Base-by-base conservation (phyloP, 2,113 vertebrate species). In the Struthio camelus region DNA sequence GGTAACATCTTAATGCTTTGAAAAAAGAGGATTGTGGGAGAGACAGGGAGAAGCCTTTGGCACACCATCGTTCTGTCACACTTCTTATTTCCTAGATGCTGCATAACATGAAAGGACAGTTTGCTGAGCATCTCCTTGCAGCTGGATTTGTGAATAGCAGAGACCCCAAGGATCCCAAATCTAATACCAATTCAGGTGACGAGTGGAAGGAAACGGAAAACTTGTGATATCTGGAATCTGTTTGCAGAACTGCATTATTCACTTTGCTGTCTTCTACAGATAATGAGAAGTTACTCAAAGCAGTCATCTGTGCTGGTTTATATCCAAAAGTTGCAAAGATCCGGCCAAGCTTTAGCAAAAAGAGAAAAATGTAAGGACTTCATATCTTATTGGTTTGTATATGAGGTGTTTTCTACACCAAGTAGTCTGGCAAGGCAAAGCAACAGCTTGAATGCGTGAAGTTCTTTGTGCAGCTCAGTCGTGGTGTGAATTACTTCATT, bases 261-360 rank as follows among this genome's bases (percentile, higher is more conserved):
- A 38, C 38, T 69, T 25, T 80, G 61, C 81, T 92, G 61, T 97
- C 38, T 73, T 70, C 53, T 16, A 59, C 97, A 99, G 99, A 99
- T 93, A 99, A 99, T 61, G 99, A 99, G 97, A 99, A 99, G 98
- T 97, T 99, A 95, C 98, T 99, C 89, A 99, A 99, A 97, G 99
- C 99, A 0, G 99, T 99, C 91, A 99, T 99, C 89, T 99, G 99
- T 70, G 99, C 99, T 62, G 99, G 99, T 12, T 98, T 99, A 65
- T 99, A 99, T 96, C 99, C 99, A 12, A 99, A 99, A 97, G 99
- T 99, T 94, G 99, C 99, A 76, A 99, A 98, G 98, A 99, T 99
- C 88, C 98, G 98, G 78, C 98, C 98, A 28, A 98, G 98, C 93
- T 98, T 98, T 96, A 99, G 98, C 97, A 99, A 99, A 97, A 99